Evolutionary conservation across 2,113 vertebrate genomes (phyloP), one percentile per base, ranked within the genome.

Genomic region (Dasyurus viverrinus): DNA sequence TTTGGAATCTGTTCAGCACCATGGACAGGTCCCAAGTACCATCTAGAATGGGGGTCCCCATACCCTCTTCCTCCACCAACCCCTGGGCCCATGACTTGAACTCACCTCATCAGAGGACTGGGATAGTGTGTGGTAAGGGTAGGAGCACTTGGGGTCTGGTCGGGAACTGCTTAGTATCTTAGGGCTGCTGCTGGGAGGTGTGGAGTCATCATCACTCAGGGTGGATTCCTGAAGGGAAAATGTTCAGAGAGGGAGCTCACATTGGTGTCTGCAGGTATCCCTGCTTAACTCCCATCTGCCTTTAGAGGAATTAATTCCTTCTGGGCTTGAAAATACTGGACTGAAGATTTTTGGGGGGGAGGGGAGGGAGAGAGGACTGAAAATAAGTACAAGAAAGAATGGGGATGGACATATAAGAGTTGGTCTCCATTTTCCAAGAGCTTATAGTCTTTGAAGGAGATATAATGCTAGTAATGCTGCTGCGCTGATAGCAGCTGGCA

Each of bases 41-140:
- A 42, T 42, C 68, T 8, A 84, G n/a, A 22, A 42, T 23, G 22
- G 68, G n/a, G n/a, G 36, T 16, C 5, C n/a, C 14, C 30, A 84
- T 16, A 42, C 68, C 68, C 14, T 76, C 57, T 68, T 36, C 60
- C 60, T 84, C 68, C 19, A 7, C 68, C 36, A 22, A 42, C 1
- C 0, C n/a, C 19, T 84, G 30, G 27, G 12, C 14, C 68, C 68
- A 50, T 22, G 27, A 76, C 47, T 30, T 0, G n/a, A 42, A 89
- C 98, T 98, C 97, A 99, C 99, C 99, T 99, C 99, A 0, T 99
- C 99, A 0, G 99, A 99, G 93, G 99, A 99, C 98, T 99, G 99
- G 0, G 99, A 99, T 94, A 99, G 98, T 0, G 99, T 99, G 95
- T 99, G 99, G 96, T 99, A 99, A 2, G 99, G 99, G 90, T 99